A percentile compares a stretch with the other conserved stretches of the same genome.
These are phyloP conservation scores for Theristicus caerulescens DNA, from an alignment of 2,113 vertebrate species.

Conservation along the genomic window DNA sequence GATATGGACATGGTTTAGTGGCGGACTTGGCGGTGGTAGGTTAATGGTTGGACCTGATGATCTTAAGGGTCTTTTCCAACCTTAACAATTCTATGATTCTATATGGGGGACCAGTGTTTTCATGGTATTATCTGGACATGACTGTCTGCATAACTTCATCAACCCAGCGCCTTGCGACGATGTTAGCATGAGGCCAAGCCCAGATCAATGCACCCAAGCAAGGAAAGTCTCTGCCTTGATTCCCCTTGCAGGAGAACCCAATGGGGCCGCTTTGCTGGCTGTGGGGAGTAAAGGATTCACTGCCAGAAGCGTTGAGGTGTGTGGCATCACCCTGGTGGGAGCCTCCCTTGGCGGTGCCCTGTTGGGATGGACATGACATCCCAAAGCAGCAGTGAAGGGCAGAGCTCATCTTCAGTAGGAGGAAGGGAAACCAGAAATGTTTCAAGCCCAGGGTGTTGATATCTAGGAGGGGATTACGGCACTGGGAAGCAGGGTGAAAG, in stretches of 20 bases:
- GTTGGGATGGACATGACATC: background rate
- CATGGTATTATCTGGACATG: background rate
- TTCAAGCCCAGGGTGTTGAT: background rate
- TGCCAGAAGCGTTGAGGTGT: background rate
- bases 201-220: background rate
- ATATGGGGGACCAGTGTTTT: background rate
- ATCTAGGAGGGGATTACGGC: background rate
- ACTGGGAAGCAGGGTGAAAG: rapidly evolving
- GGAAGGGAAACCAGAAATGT: background rate
- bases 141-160: background rate
- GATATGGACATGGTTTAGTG: no score
- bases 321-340: background rate
- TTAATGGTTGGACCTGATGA: no score
- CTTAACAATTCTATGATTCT: no score
- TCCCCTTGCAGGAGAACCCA: background rate
- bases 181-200: background rate
- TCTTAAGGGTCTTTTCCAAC: no score
- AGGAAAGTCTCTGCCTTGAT: background rate
- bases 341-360: background rate
- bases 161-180: background rate
- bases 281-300: background rate
- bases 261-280: background rate
- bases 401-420: background rate
- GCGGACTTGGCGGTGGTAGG: no score
- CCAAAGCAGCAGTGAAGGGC: background rate